These are phyloP conservation scores for Drosophila niveifrons DNA, from an alignment of 2,888 invertebrate species.

Conservation along the genomic window DNA sequence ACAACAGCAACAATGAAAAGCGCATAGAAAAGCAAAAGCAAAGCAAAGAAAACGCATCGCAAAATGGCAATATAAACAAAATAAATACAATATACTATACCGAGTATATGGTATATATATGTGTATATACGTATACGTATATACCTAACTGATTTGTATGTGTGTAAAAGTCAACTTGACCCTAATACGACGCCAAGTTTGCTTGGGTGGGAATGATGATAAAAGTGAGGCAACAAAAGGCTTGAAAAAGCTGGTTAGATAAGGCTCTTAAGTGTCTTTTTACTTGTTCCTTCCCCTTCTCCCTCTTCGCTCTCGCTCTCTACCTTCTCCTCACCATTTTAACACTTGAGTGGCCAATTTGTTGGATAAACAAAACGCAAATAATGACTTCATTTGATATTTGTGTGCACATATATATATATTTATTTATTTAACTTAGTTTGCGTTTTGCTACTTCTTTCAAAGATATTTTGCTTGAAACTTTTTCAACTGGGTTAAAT, in stretches of 20 bases:
- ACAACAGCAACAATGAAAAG: conserved; percentile 22
- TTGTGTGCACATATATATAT: neutral
- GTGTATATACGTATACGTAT: conserved; percentile 4
- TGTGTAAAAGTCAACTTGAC: conserved; percentile 61
- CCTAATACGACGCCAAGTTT: conserved; percentile 56
- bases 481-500: neutral
- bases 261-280: conserved; percentile 43
- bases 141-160: conserved; percentile 12
- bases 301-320: too few relatives aligned
- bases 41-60: conserved; percentile 41
- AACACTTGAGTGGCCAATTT: conserved; percentile 42
- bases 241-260: conserved; percentile 46
- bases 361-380: conserved; percentile 33
- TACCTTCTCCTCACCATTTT: neutral
- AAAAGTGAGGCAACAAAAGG: conserved; percentile 34
- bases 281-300: neutral
- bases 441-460: neutral
- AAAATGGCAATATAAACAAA: conserved; percentile 47
- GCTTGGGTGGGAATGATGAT: conserved; percentile 25
- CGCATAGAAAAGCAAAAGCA: conserved; percentile 27
- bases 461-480: neutral
- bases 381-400: conserved; percentile 14
- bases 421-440: neutral
- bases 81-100: conserved; percentile 33
- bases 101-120: neutral